Percentiles rank a stretch among this genome's conserved stretches.
Evolutionary conservation across 2,888 invertebrate genomes (phyloP).

Genomic region (Marronus borbonicus): DNA sequence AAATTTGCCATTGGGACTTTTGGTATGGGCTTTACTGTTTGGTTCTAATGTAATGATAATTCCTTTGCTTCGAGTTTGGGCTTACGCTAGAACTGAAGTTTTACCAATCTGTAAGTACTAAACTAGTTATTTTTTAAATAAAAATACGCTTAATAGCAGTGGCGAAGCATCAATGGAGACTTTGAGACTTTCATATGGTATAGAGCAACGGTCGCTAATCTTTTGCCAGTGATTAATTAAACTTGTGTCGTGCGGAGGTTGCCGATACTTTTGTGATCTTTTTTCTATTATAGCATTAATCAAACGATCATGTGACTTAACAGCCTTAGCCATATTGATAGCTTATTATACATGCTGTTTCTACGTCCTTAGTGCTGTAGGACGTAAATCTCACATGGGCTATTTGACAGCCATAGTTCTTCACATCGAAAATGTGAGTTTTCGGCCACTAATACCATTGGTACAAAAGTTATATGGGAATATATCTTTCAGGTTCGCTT

Average conservation of each 20-base stretch:
- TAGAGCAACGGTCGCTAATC: too few relatives aligned
- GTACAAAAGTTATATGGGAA: not conserved
- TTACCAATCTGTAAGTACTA: not conserved
- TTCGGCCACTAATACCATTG: not conserved
- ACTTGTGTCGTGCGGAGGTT: too few relatives aligned
- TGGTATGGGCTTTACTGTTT: not conserved
- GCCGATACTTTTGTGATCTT: too few relatives aligned
- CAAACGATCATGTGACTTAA: not conserved
- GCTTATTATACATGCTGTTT: not conserved
- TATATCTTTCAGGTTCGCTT: slow-evolving; percentile 76
- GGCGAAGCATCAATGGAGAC: too few relatives aligned
- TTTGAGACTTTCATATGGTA: too few relatives aligned
- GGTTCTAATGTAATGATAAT: slow-evolving; percentile 9
- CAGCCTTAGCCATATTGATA: not conserved
- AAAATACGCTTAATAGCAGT: too few relatives aligned
- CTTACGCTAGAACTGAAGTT: not conserved
- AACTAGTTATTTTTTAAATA: too few relatives aligned
- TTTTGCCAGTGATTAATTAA: too few relatives aligned
- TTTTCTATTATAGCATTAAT: not conserved
- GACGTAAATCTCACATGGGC: not conserved
- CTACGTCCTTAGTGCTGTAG: not conserved
- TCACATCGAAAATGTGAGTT: slow-evolving; percentile 11
- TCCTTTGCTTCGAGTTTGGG: slow-evolving; percentile 6
- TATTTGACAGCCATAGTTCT: slow-evolving; percentile 2
- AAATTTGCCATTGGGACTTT: not conserved